Evolutionary conservation across 1,140 invertebrate species (phyloP).

Genomic region (Amyelois transitella): DNA sequence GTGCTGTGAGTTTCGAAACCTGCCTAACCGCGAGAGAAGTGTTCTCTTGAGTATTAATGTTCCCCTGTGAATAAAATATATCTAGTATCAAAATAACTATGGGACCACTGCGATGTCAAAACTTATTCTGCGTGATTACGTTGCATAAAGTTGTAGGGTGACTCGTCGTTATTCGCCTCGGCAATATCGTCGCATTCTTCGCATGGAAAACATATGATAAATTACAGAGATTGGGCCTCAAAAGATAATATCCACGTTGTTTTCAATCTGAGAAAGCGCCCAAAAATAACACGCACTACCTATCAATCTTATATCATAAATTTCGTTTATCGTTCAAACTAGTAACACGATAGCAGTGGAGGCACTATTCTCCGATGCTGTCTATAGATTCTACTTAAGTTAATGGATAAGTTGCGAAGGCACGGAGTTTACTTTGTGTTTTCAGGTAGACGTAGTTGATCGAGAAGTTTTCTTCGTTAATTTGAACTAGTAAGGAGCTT

Average conservation of each 20-base stretch:
- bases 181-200: constrained; percentile 31
- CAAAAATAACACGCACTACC: constrained; percentile 12
- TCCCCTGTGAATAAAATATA: neutral
- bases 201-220: constrained; percentile 34
- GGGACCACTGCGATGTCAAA: constrained; percentile 10
- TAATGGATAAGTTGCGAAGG: constrained; percentile 73
- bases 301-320: constrained; percentile 51
- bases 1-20: constrained; percentile 20
- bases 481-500: constrained; percentile 66
- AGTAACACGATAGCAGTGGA: constrained; percentile 36
- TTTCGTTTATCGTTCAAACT: constrained; percentile 55
- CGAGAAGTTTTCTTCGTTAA: constrained; percentile 71
- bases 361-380: constrained; percentile 57
- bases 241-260: constrained; percentile 22
- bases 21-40: neutral
- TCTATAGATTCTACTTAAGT: constrained; percentile 73
- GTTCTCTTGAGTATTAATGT: neutral
- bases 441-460: constrained; percentile 71
- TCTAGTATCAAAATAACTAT: constrained; percentile 9
- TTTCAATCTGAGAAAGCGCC: constrained; percentile 1
- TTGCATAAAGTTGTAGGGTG: constrained; percentile 43
- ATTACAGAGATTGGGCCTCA: constrained; percentile 22
- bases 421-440: constrained; percentile 71
- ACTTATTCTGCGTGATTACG: constrained; percentile 33
- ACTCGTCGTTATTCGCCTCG: constrained; percentile 33